Evolutionary conservation across 2,113 vertebrate genomes (phyloP).

Genomic region (Enhydra lutris): DNA sequence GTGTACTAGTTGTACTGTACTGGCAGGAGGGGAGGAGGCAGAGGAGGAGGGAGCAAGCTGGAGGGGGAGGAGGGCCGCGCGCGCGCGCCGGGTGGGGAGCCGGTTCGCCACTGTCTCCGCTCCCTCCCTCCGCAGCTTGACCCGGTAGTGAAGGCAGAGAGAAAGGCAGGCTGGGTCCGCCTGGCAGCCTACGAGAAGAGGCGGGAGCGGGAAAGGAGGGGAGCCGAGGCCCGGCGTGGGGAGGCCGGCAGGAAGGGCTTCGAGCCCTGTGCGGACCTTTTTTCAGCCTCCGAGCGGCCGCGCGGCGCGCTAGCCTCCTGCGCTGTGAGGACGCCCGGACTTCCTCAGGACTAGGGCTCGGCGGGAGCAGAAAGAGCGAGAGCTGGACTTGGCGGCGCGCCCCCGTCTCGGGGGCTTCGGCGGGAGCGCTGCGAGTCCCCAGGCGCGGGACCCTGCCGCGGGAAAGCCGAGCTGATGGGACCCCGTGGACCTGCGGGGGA

Average conservation of each 20-base stretch:
- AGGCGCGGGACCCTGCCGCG: neutral
- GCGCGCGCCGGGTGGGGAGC: constrained; percentile 32
- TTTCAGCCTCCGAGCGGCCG: neutral
- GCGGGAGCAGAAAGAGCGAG: neutral
- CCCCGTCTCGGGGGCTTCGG: neutral
- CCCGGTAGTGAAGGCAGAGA: constrained; percentile 74
- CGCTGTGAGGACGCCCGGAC: neutral
- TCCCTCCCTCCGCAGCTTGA: constrained; percentile 65
- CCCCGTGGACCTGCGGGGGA: neutral
- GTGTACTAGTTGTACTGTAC: constrained; percentile 83
- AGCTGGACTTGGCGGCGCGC: neutral
- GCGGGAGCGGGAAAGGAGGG: constrained; percentile 57
- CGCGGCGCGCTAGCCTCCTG: neutral
- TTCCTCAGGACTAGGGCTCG: too few species aligned
- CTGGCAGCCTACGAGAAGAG: constrained; percentile 60
- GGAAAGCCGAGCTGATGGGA: neutral
- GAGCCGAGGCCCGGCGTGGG: constrained; percentile 50
- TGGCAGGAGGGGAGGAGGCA: constrained; percentile 67
- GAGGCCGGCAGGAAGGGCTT: constrained; percentile 38
- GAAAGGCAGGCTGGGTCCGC: constrained; percentile 65
- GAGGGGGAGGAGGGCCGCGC: neutral
- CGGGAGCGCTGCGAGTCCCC: neutral
- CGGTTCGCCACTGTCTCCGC: constrained; percentile 20
- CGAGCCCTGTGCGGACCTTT: neutral
- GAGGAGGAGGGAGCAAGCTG: neutral